Evolutionary conservation across 2,113 vertebrate species (phyloP).

Genomic region (Nansenia antarctica): DNA sequence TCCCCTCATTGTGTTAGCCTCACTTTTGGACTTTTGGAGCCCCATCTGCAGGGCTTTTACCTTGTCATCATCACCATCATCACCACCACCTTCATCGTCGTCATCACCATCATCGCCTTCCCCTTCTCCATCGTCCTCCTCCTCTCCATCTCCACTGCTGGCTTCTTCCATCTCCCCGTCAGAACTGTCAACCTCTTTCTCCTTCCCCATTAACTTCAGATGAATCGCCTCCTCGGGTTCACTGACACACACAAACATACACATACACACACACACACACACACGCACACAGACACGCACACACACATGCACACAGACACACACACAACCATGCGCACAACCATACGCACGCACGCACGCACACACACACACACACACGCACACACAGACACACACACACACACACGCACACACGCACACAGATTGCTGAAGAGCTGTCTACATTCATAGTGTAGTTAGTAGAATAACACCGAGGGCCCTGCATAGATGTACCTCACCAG

Average conservation of each 20-base stretch:
- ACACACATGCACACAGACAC: not conserved
- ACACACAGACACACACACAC: not conserved
- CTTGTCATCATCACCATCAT: too few relatives aligned
- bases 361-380: constrained; percentile 16
- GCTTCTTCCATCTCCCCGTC: constrained; percentile 50
- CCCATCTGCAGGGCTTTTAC: not conserved
- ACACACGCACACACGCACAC: not conserved
- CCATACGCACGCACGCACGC: constrained; percentile 9
- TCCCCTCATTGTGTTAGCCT: too few relatives aligned
- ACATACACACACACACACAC: not conserved
- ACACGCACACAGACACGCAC: not conserved
- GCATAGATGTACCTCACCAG: constrained; percentile 9
- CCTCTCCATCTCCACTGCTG: constrained; percentile 48
- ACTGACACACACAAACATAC: constrained; percentile 18
- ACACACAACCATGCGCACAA: not conserved
- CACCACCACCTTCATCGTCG: not conserved
- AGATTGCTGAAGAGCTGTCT: not conserved
- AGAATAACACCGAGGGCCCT: not conserved
- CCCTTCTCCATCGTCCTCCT: not conserved
- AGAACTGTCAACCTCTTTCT: constrained; percentile 37
- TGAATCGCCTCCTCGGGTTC: constrained; percentile 46
- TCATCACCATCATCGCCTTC: constrained; percentile 20
- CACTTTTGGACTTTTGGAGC: too few relatives aligned
- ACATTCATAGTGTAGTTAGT: not conserved
- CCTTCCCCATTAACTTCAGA: constrained; percentile 20